Conservation (phyloP, 2,113 vertebrate species). For the Megaceryle maxima region DNA sequence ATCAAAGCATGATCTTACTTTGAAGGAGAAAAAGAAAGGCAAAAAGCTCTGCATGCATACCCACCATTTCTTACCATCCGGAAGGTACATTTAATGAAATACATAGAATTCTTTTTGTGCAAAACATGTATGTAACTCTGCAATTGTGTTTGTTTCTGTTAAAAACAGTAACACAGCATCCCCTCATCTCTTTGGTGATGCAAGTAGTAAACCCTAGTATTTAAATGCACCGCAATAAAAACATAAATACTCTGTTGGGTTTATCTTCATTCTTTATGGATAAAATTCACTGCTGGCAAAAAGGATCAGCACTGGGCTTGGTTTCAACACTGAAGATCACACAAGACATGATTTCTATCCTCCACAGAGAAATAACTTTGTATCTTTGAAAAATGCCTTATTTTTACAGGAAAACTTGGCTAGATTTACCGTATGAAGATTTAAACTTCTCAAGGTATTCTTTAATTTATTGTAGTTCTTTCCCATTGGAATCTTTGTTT, state of each 20-base stretch:
- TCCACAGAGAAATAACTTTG: neutral
- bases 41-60: neutral
- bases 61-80: neutral
- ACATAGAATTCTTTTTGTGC: neutral
- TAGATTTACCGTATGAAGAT: slow-evolving; percentile 90
- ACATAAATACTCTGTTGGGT: neutral
- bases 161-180: neutral
- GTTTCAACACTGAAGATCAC: neutral
- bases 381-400: neutral
- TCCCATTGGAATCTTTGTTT: slow-evolving; percentile 94
- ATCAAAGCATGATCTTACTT: neutral
- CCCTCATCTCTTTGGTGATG: neutral
- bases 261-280: neutral
- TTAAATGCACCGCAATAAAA: neutral
- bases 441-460: slow-evolving; percentile 90
- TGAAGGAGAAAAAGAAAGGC: neutral
- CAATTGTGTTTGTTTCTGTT: neutral
- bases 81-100: neutral
- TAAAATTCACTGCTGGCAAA: neutral
- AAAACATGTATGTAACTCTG: neutral
- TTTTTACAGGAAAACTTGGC: neutral
- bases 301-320: neutral
- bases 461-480: slow-evolving; percentile 96
- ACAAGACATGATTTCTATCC: neutral
- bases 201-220: neutral